phyloP scores from a whole-genome alignment of 2,113 vertebrate genomes.

The Poecile atricapillus region DNA sequence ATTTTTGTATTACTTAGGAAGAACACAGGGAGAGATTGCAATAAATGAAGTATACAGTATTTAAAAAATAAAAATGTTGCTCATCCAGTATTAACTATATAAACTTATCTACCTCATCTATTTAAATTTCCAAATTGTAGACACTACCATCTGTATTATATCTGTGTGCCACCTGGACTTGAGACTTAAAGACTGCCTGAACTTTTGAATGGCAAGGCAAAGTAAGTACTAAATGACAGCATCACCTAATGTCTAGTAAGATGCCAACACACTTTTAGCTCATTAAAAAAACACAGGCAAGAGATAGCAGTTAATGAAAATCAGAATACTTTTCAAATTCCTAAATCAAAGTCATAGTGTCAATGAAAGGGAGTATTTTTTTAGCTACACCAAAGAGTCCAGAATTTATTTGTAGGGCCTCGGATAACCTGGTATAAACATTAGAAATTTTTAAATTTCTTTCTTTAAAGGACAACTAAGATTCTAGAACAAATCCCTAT shows the following conservation, averaged over 20 bases:
- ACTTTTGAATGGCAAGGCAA: neutral
- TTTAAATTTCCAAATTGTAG: neutral
- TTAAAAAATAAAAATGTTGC: neutral
- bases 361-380: neutral
- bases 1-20: neutral
- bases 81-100: neutral
- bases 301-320: neutral
- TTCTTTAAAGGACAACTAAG: neutral
- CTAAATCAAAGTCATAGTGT: neutral
- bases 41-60: neutral
- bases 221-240: neutral
- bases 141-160: neutral
- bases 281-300: neutral
- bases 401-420: neutral
- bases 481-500: neutral
- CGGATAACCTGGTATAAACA: neutral
- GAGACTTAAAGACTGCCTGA: neutral
- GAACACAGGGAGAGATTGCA: rapidly evolving
- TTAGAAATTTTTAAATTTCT: neutral
- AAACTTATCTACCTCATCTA: neutral
- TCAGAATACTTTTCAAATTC: neutral
- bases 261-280: neutral
- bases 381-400: neutral
- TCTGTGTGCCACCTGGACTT: neutral
- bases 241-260: neutral